A percentile compares a stretch with the other conserved stretches of the same genome.
Evolutionary conservation across 2,113 vertebrate species (phyloP).

Genomic region (Chionodraco myersi): DNA sequence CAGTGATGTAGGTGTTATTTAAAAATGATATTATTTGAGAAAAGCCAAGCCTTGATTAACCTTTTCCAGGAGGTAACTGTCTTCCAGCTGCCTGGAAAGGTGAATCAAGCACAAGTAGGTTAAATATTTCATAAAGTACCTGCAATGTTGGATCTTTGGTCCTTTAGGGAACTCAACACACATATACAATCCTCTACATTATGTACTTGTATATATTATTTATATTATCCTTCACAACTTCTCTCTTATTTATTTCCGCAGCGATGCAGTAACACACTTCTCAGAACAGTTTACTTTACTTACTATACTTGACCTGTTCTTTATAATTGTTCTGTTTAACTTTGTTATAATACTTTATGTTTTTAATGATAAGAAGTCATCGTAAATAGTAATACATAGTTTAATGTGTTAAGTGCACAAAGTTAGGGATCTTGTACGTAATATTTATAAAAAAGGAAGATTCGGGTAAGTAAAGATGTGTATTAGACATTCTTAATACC

Average conservation of each 20-base stretch:
- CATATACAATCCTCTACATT: neutral
- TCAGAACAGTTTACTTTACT: neutral
- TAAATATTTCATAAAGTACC: neutral
- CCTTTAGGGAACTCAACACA: neutral
- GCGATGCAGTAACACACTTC: constrained; percentile 23
- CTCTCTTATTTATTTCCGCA: constrained; percentile 51
- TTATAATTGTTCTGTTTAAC: neutral
- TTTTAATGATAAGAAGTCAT: neutral
- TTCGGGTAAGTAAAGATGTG: constrained; percentile 53
- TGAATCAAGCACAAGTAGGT: neutral
- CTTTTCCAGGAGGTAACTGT: constrained; percentile 6
- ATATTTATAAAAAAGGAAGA: neutral
- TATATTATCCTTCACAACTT: constrained; percentile 19
- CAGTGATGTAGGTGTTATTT: constrained; percentile 25
- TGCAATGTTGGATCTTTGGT: constrained; percentile 6
- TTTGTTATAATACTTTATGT: neutral
- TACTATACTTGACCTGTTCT: neutral
- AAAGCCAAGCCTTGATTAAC: constrained; percentile 17
- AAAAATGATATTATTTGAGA: neutral
- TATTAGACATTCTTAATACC: neutral
- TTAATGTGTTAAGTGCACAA: constrained; percentile 10
- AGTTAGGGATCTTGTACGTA: constrained; percentile 6
- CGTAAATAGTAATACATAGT: constrained; percentile 8
- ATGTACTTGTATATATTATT: constrained; percentile 10
- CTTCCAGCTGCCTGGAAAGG: constrained; percentile 16